These are phyloP conservation scores for Alligator sinensis DNA, from an alignment of 2,113 vertebrate genomes.

Conservation along the genomic window DNA sequence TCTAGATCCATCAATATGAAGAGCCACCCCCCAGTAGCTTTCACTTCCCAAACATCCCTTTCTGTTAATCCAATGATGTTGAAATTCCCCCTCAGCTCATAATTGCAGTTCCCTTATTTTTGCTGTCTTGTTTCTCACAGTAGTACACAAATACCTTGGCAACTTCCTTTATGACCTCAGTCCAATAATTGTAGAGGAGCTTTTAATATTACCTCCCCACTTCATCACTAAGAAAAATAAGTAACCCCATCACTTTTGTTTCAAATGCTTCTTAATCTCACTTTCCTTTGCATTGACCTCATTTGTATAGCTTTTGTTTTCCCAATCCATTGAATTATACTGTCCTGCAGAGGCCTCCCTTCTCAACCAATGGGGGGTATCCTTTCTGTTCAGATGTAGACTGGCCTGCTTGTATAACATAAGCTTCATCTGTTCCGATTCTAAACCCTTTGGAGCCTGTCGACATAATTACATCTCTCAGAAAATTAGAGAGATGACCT, in stretches of 20 bases:
- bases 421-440: background rate
- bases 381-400: background rate
- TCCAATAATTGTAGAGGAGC: background rate
- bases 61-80: background rate
- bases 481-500: background rate
- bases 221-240: background rate
- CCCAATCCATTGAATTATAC: background rate
- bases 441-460: background rate
- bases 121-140: background rate
- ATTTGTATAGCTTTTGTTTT: background rate
- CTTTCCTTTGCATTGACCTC: background rate
- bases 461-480: background rate
- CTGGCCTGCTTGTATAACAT: background rate
- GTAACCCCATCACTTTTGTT: background rate
- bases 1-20: background rate
- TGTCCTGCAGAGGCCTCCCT: background rate
- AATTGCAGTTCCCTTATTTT: slow-evolving; percentile 4
- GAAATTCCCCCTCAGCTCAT: slow-evolving; percentile 1
- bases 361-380: background rate
- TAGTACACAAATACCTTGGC: background rate
- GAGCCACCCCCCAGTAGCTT: background rate
- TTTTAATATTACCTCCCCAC: background rate
- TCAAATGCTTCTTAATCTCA: background rate
- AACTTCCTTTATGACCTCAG: background rate
- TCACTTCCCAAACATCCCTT: slow-evolving; percentile 45